Evolutionary conservation across 1,140 invertebrate genomes (phyloP), one percentile per base, ranked within the genome.

Genomic region (Lepidurus apus): DNA sequence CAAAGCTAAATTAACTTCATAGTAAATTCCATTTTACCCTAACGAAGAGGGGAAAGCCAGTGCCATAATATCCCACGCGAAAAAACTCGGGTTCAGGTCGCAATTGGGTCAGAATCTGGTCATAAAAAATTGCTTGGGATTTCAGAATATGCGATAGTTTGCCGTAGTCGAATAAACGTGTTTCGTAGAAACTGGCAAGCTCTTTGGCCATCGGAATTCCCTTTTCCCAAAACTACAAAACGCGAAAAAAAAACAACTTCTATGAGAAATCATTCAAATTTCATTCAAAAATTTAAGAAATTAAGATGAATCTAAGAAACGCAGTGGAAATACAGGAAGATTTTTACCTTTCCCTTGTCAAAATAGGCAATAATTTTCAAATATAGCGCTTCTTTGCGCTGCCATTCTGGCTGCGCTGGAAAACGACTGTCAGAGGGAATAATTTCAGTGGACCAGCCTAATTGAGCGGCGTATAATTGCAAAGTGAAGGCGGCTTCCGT

Each of bases 401-500:
- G 92, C 89, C 95, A 94, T 84, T 98, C 95, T 0, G 90, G 89
- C 80, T 93, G 90, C 45, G 90, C 89, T 43, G 73, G 76, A 42
- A 74, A 77, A 21, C 85, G 80, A 1, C 85, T 81, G 80, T 87
- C 84, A 8, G 86, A 86, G 76, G 89, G 87, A 7, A 93, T 84
- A 1, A 88, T 85, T 43, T 91, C 91, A 77, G 91, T 91, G 73
- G 90, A 91, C 95, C 96, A 98, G 80, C 90, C 90, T 42, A 98
- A 86, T 81, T 95, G 93, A 84, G 95, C 93, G 0, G 96, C 94
- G 84, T 99, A 97, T 1, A 98, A 85, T 85, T 97, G 92, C 80
- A 99, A 89, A 0, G 97, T 98, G 82, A 95, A 96, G 2, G 95
- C 97, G 34, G 97, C 97, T 87, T 99, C 97, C 0, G 96, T 94